phyloP scores from a whole-genome alignment of 1,140 invertebrate genomes.

The Pantala flavescens region DNA sequence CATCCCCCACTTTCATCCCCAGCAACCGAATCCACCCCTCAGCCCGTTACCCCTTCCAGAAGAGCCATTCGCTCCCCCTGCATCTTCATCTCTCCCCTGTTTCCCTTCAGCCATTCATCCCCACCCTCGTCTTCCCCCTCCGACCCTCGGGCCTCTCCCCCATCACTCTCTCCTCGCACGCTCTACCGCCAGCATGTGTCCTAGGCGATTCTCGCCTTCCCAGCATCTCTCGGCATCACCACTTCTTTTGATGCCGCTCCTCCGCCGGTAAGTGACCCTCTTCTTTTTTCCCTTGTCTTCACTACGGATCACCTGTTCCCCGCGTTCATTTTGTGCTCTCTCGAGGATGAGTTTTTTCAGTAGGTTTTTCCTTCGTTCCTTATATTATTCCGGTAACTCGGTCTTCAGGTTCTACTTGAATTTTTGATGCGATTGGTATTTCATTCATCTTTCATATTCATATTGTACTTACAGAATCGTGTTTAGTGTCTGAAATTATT shows the following conservation, averaged over 20 bases:
- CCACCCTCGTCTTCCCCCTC: neutral
- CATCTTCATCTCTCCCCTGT: neutral
- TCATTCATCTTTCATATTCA: too few relatives aligned
- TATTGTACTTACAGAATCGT: too few relatives aligned
- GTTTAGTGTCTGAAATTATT: too few relatives aligned
- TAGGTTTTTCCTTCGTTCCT: too few relatives aligned
- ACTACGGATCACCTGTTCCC: too few relatives aligned
- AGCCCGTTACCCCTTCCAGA: neutral
- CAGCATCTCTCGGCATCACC: neutral
- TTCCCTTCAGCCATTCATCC: neutral
- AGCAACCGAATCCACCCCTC: neutral
- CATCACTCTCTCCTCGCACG: neutral
- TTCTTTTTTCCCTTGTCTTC: too few relatives aligned
- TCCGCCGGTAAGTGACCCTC: too few relatives aligned
- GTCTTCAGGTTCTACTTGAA: too few relatives aligned
- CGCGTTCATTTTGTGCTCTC: too few relatives aligned
- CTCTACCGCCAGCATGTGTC: neutral
- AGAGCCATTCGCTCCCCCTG: neutral
- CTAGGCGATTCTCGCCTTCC: neutral
- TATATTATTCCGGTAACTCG: too few relatives aligned
- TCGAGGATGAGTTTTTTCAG: too few relatives aligned
- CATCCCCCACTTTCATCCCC: neutral
- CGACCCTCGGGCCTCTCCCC: neutral
- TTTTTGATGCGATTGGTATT: too few relatives aligned
- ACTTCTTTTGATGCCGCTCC: neutral